These are phyloP conservation scores for Syngnathoides biaculeatus DNA, from an alignment of 2,113 vertebrate genomes.

Conservation along the genomic window DNA sequence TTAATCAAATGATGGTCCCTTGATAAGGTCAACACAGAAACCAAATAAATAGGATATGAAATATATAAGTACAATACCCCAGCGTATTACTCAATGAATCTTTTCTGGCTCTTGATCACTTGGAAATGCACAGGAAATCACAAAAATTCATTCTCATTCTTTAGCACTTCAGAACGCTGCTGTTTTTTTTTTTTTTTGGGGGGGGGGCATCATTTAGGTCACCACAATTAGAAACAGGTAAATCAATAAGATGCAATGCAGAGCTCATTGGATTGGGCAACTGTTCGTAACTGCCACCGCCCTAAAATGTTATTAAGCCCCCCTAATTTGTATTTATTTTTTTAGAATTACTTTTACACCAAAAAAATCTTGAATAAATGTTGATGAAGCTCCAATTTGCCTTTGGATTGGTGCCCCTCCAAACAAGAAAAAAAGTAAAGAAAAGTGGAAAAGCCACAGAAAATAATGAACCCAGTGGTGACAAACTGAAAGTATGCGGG, in stretches of 20 bases:
- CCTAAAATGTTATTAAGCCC: too few relatives aligned
- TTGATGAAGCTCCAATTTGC: too few relatives aligned
- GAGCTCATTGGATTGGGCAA: neutral
- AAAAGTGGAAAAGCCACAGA: too few relatives aligned
- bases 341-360: too few relatives aligned
- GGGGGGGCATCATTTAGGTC: too few relatives aligned
- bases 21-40: neutral
- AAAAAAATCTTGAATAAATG: too few relatives aligned
- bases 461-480: too few relatives aligned
- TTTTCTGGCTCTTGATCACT: neutral
- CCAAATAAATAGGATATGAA: neutral
- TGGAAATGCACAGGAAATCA: neutral
- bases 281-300: neutral
- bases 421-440: too few relatives aligned
- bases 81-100: neutral
- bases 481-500: too few relatives aligned
- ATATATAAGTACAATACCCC: neutral
- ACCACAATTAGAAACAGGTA: too few relatives aligned
- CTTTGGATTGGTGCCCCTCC: too few relatives aligned
- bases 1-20: neutral
- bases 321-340: too few relatives aligned
- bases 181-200: neutral
- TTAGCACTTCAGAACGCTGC: neutral
- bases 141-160: neutral
- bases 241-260: neutral